Evolutionary conservation across 2,888 invertebrate species (phyloP).

Genomic region (Ceriagrion tenellum): DNA sequence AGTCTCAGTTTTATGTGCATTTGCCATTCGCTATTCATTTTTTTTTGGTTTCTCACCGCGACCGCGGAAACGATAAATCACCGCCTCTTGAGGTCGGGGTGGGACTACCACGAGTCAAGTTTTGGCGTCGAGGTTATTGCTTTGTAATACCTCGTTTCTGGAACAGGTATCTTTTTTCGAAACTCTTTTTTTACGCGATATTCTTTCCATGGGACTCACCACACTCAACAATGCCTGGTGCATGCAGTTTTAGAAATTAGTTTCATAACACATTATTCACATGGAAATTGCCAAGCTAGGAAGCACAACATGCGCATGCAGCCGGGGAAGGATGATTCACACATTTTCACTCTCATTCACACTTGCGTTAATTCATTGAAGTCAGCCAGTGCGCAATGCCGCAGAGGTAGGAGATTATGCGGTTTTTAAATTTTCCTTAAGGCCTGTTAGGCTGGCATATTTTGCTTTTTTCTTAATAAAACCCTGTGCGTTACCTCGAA

Average conservation of each 20-base stretch:
- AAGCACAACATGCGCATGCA: neutral
- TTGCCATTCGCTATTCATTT: neutral
- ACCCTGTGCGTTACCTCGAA: too few relatives aligned
- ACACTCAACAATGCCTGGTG: neutral
- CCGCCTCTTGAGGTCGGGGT: neutral
- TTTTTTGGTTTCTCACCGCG: neutral
- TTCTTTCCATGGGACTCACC: neutral
- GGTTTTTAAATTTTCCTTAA: too few relatives aligned
- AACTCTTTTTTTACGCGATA: neutral
- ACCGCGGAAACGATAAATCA: neutral
- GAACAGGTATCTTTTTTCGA: neutral
- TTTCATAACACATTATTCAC: neutral
- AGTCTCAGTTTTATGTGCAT: neutral
- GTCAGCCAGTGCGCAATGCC: too few relatives aligned
- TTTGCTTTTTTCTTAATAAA: too few relatives aligned
- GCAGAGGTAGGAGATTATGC: too few relatives aligned
- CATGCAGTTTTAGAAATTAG: neutral
- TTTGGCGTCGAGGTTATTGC: neutral
- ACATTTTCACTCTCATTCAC: neutral
- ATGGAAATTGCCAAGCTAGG: neutral
- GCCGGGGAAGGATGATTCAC: neutral
- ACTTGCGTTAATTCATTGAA: neutral
- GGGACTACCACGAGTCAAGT: neutral
- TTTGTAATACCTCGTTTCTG: neutral
- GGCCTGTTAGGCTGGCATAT: too few relatives aligned